Base-by-base conservation (phyloP, 2,113 vertebrate genomes). In the Mus pahari region DNA sequence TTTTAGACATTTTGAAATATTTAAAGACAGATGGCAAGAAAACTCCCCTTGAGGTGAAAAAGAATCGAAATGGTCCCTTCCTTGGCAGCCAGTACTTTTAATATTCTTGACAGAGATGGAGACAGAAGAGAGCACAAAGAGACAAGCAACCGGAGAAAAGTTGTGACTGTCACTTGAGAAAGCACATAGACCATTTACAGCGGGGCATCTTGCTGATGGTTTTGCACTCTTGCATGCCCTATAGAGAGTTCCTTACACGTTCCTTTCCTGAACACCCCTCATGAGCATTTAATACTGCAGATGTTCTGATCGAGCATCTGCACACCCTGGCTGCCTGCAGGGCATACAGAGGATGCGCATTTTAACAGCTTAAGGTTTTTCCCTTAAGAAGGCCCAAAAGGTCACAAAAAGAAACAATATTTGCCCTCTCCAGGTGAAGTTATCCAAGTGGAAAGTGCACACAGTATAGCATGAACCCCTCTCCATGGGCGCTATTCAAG, bases 1-100 rank as follows among this genome's bases (percentile, higher is more conserved):
- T n/a, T 78, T 64, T 3, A 83, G 62, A 91, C 48, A 92, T 91
- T 26, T 89, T 73, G 89, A 96, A 81, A 87, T 8, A 91, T 20
- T 95, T 91, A 91, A 93, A 50, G 22, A 84, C 83, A 83, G 45
- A 53, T 11, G n/a, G 86, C 20, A 95, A 92, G 36, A 83, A 94
- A 92, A 90, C 31, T 31, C 77, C 75, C 50, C 75, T 73, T 22
- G 33, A 36, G 24, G 5, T 58, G 83, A 68, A 90, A 79, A 92
- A 83, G 45, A 95, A 58, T 39, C 53, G 60, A 22, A 68, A n/a
- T 31, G 31, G 42, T 31, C 45, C 17, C 39, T 86, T 22, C 31
- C 74, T 91, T 75, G 17, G 58, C 62, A 93, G n/a, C 24, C 26
- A 64, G 26, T 60, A 55, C 50, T 90, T 93, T 70, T 90, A 64